Percentiles rank a stretch among this genome's conserved stretches.
phyloP scores from a whole-genome alignment of 2,888 invertebrate species.

The Ectobius pallidus region DNA sequence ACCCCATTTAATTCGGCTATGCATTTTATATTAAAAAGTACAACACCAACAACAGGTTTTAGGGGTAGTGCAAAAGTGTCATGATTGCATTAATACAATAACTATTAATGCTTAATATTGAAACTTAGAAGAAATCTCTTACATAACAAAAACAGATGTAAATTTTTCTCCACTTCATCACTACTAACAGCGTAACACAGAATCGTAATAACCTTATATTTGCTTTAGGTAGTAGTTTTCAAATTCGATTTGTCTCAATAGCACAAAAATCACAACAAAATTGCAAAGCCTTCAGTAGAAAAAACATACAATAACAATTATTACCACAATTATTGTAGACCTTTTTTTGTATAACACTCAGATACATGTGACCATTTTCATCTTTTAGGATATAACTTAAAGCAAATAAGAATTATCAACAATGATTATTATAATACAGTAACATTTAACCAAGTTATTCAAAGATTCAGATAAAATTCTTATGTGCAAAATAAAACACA shows the following conservation, averaged over 20 bases:
- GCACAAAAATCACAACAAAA: slow-evolving; percentile 29
- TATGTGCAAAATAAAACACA: slow-evolving; percentile 37
- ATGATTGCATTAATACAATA: slow-evolving; percentile 21
- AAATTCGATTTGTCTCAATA: slow-evolving; percentile 22
- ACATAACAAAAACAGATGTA: slow-evolving; percentile 34
- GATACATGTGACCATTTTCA: slow-evolving; percentile 14
- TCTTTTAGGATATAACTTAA: slow-evolving; percentile 22
- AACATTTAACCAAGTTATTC: slow-evolving; percentile 29
- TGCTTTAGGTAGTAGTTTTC: slow-evolving; percentile 19
- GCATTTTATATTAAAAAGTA: slow-evolving; percentile 43
- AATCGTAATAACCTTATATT: slow-evolving; percentile 18
- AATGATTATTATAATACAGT: slow-evolving; percentile 31
- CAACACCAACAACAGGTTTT: slow-evolving; percentile 41
- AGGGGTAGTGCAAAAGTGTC: slow-evolving; percentile 41
- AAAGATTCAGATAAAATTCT: slow-evolving; percentile 35
- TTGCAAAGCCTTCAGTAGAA: slow-evolving; percentile 41
- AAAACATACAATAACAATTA: slow-evolving; percentile 40
- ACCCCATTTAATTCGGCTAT: slow-evolving; percentile 42
- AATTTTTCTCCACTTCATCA: slow-evolving; percentile 15
- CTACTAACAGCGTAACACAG: slow-evolving; percentile 13
- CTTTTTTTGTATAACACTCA: slow-evolving; percentile 27
- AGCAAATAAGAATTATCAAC: slow-evolving; percentile 32
- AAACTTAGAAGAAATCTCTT: slow-evolving; percentile 33
- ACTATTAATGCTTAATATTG: slow-evolving; percentile 28
- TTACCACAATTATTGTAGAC: slow-evolving; percentile 31